Base-by-base conservation (phyloP, 2,797 vertebrate genomes). In the Phrynocephalus vlangalii region DNA sequence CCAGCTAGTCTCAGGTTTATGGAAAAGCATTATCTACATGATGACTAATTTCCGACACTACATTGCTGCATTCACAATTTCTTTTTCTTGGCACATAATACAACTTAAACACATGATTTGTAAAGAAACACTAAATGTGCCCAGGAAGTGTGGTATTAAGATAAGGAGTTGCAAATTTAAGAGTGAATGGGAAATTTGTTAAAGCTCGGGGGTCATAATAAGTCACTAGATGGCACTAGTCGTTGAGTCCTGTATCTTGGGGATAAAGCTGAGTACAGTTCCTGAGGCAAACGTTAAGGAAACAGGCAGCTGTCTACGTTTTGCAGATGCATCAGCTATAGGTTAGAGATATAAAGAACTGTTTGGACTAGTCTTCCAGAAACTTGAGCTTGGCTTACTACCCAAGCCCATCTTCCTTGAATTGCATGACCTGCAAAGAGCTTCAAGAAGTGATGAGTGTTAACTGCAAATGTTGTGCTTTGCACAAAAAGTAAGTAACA, bases 151-250 rank as follows among this genome's bases (percentile, higher is more conserved):
- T 83, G 28, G 9, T 38, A 13, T 8, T 13, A 73, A 60, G 72
- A 75, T 2, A 13, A 60, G 30, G 24, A 56, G 5, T 13, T 85
- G 10, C 56, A 20, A 38, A 1, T 15, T 86, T 80, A 28, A 16
- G 15, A 28, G 60, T 76, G 11, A n/a, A 75, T 22, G 75, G 28
- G 18, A 30, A 52, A 70, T 68, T 33, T 83, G 60, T 76, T 48
- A 0, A 79, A 85, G 13, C 30, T 81, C 60, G n/a, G 68, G 24
- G 5, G 38, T 75, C 18, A 20, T 13, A 44, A 76, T 68, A 87
- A 81, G 63, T 93, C 95, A 10, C 93, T 94, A 96, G 95, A 76
- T 94, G 95, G 95, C 89, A 92, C 91, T 82, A 68, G 38, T 90
- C 87, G 90, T 94, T 89, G 0, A 0, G n/a, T 52, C 7, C 18